A percentile compares a stretch with the other conserved stretches of the same genome.
These are phyloP conservation scores for Sterrhoptilus dennistouni DNA, from an alignment of 2,113 vertebrate genomes.

Conservation along the genomic window DNA sequence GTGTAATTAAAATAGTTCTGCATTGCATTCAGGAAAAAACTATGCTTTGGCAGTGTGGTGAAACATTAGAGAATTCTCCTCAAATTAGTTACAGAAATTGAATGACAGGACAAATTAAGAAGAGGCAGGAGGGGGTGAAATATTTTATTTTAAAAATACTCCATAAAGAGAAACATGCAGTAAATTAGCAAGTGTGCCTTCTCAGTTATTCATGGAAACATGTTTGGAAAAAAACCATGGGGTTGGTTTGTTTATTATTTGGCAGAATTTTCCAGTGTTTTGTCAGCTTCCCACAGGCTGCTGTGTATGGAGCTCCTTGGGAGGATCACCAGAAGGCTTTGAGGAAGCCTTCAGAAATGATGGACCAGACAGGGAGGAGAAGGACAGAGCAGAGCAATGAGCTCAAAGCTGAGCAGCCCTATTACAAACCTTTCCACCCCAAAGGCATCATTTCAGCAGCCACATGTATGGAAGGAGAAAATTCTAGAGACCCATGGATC, in stretches of 20 bases:
- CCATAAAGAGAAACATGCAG: neutral
- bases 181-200: conserved; percentile 44
- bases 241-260: conserved; percentile 13
- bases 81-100: conserved; percentile 49
- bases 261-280: conserved; percentile 3
- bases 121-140: conserved; percentile 7
- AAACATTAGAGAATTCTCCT: conserved; percentile 15
- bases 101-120: conserved; percentile 39
- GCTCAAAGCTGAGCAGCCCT: neutral
- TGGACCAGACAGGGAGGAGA: neutral
- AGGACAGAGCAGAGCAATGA: neutral
- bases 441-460: neutral
- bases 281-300: neutral
- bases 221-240: neutral
- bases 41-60: neutral
- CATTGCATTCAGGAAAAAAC: neutral
- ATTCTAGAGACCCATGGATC: neutral
- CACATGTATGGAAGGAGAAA: neutral
- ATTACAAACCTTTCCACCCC: neutral
- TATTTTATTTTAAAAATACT: conserved; percentile 37
- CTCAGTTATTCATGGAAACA: conserved; percentile 34
- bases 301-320: neutral
- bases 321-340: conserved; percentile 18
- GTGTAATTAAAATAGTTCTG: neutral
- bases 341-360: neutral